phyloP scores from a whole-genome alignment of 2,888 invertebrate genomes.

The Graphium colonna region DNA sequence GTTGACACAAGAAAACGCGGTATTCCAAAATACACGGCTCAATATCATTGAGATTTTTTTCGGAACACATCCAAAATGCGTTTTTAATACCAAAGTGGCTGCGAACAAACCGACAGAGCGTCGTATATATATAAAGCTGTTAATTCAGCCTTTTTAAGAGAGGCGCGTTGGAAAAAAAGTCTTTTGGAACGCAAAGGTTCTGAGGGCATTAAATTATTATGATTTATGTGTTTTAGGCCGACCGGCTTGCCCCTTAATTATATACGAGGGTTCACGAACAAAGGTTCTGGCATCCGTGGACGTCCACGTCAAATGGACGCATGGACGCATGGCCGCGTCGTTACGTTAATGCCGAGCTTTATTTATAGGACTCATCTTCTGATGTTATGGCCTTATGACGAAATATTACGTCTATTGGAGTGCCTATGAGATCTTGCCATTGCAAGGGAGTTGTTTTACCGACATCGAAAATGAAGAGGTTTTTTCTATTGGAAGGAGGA shows the following conservation, averaged over 20 bases:
- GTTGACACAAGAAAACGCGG: too few species aligned
- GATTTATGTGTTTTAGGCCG: slow-evolving; percentile 74
- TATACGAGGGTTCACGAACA: slow-evolving; percentile 68
- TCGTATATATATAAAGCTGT: slow-evolving; percentile 68
- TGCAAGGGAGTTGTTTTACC: too few species aligned
- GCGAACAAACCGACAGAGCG: slow-evolving; percentile 20
- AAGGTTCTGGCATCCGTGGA: slow-evolving; percentile 38
- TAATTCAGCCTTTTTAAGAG: slow-evolving; percentile 63
- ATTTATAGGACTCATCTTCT: background rate
- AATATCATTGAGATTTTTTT: slow-evolving; percentile 2
- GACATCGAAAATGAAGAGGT: too few species aligned
- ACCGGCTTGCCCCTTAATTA: slow-evolving; percentile 65
- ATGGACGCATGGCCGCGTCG: background rate
- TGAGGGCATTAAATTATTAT: slow-evolving; percentile 74
- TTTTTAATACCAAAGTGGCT: slow-evolving; percentile 7
- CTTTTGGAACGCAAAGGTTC: slow-evolving; percentile 45
- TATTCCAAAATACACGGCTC: background rate
- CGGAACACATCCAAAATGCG: slow-evolving; percentile 8
- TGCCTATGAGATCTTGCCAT: too few species aligned
- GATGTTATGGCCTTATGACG: too few species aligned
- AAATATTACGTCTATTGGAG: background rate
- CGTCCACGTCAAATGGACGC: slow-evolving; percentile 12
- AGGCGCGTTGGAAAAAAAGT: slow-evolving; percentile 58
- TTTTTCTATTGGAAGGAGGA: too few species aligned
- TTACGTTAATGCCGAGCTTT: background rate